Evolutionary conservation across 2,113 vertebrate species (phyloP).

Genomic region (Rhagologus leucostigma): DNA sequence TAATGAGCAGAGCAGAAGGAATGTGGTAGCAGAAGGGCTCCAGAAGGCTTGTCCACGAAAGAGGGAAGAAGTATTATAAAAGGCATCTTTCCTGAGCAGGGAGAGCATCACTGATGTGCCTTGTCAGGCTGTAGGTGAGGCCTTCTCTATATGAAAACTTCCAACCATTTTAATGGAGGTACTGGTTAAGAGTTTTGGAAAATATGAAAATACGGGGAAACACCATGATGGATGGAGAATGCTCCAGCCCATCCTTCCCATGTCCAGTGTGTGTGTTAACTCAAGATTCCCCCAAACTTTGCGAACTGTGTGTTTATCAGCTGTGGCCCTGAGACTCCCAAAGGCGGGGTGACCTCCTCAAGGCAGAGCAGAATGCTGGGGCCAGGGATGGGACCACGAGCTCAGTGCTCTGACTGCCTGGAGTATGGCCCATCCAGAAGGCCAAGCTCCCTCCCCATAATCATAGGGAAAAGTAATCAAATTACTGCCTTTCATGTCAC

Average conservation of each 20-base stretch:
- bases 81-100: neutral
- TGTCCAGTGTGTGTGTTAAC: neutral
- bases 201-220: neutral
- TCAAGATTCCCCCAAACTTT: neutral
- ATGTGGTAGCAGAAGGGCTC: neutral
- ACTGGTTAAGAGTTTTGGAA: neutral
- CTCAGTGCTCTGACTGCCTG: neutral
- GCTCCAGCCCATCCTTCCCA: conserved; percentile 11
- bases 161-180: neutral
- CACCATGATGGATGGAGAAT: neutral
- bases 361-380: neutral
- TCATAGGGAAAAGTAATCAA: conserved; percentile 73
- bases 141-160: neutral
- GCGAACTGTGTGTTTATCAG: neutral
- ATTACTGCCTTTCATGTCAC: conserved; percentile 78
- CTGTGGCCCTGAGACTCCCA: neutral
- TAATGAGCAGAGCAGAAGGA: neutral
- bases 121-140: neutral
- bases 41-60: neutral
- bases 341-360: neutral
- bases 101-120: neutral
- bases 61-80: neutral
- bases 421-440: neutral
- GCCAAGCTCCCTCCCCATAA: conserved; percentile 27
- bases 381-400: neutral